Evolutionary conservation across 1,140 invertebrate species (phyloP).

Genomic region (Drosophila watanabei): DNA sequence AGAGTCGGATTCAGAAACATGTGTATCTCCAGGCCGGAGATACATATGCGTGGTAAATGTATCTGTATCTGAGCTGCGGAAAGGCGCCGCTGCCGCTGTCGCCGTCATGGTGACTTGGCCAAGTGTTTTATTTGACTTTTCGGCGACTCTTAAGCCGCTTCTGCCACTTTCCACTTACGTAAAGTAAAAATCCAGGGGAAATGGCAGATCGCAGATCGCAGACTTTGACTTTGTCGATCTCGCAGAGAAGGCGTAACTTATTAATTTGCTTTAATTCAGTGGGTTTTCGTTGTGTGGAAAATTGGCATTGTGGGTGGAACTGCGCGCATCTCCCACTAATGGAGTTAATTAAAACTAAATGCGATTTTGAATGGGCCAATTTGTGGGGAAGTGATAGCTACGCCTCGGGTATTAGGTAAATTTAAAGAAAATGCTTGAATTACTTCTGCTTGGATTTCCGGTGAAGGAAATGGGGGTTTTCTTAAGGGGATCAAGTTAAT

Average conservation of each 20-base stretch:
- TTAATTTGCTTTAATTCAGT: slow-evolving; percentile 80
- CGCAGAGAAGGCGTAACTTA: slow-evolving; percentile 48
- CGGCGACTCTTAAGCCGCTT: slow-evolving; percentile 21
- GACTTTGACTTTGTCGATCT: slow-evolving; percentile 40
- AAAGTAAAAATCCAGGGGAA: slow-evolving; percentile 68
- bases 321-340: slow-evolving; percentile 44
- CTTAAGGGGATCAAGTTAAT: background rate
- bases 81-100: slow-evolving; percentile 36
- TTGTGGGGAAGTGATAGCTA: slow-evolving; percentile 33
- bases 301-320: slow-evolving; percentile 55
- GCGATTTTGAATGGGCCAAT: slow-evolving; percentile 42
- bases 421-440: background rate
- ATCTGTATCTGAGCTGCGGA: slow-evolving; percentile 35
- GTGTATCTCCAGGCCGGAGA: slow-evolving; percentile 33
- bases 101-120: slow-evolving; percentile 49
- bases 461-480: background rate
- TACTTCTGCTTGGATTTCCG: slow-evolving; percentile 2
- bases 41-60: slow-evolving; percentile 6
- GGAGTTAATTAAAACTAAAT: slow-evolving; percentile 55
- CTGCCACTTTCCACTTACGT: slow-evolving; percentile 50
- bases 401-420: slow-evolving; percentile 6
- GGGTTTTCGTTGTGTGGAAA: slow-evolving; percentile 65
- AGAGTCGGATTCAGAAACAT: slow-evolving; percentile 18
- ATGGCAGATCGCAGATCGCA: slow-evolving; percentile 37
- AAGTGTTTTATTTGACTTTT: slow-evolving; percentile 47